Base-by-base conservation (phyloP, 2,888 invertebrate genomes). In the Agelastica alni region DNA sequence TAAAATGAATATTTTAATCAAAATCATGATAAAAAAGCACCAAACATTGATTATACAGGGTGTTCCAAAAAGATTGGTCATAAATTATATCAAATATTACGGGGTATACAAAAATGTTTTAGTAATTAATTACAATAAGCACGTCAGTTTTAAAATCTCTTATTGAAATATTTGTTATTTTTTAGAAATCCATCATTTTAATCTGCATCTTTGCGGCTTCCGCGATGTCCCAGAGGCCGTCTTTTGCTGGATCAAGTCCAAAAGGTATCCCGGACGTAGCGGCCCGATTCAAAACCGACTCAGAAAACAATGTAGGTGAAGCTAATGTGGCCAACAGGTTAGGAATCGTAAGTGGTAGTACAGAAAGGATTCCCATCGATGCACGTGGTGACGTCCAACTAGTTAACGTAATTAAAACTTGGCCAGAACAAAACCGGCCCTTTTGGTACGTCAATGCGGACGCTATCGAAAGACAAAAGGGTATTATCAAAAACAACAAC, bases 391-490 rank as follows among this genome's bases (percentile, higher is more conserved):
- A 89, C 65, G 71, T 72, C 36, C 79, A 82, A 1, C 73, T 86
- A 2, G 77, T 88, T 0, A 80, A 87, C 30, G 75, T 83, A 10
- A 76, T 89, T 17, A 84, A 81, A 67, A 79, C 80, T 26, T 80
- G 86, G 72, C 88, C 89, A 0, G 70, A 80, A 44, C 87, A 88
- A 59, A 77, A 85, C 30, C 83, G 84, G 59, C 89, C 89, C 0
- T 89, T 87, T 74, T 89, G 89, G 89, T 81, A 83, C 55, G 69
- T 89, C 47, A 89, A 89, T 71, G 84, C 85, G 73, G 80, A 84
- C 62, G 83, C 83, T 0, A 80, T 86, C 5, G 86, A 88, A 69
- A 52, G 44, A 17, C 63, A 64, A 7, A 56, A 58, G 48, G 47
- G 43, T n/a, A 17, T 51, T 46, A 56, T 57, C 3, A n/a, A 1